These are phyloP conservation scores for Lampris megalopsis DNA, from an alignment of 2,113 vertebrate genomes.

Conservation along the genomic window DNA sequence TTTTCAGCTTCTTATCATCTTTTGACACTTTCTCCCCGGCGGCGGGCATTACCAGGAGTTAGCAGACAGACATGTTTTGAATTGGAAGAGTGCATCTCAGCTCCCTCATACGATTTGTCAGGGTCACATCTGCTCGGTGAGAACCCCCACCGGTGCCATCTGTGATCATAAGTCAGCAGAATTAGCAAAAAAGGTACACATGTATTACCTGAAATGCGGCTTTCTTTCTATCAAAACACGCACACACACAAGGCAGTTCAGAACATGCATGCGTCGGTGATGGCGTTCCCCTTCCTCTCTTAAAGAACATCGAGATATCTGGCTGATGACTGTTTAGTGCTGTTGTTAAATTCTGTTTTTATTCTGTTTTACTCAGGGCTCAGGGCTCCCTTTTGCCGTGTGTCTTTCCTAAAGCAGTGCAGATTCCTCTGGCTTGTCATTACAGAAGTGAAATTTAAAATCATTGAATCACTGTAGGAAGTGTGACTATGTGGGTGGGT, in stretches of 20 bases:
- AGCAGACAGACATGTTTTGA: slow-evolving; percentile 32
- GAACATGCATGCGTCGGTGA: no score
- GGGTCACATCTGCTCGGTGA: slow-evolving; percentile 70
- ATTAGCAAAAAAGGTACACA: slow-evolving; percentile 24
- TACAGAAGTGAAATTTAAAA: slow-evolving; percentile 17
- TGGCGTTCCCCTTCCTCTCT: neutral
- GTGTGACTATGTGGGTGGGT: slow-evolving; percentile 56
- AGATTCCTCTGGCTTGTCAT: slow-evolving; percentile 52
- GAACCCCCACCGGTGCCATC: slow-evolving; percentile 61
- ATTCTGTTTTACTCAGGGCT: slow-evolving; percentile 43
- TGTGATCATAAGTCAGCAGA: slow-evolving; percentile 66
- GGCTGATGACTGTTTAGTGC: slow-evolving; percentile 1
- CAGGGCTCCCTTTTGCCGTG: neutral
- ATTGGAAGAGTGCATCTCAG: slow-evolving; percentile 46
- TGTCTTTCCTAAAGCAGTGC: slow-evolving; percentile 15
- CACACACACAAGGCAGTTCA: neutral
- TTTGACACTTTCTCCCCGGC: neutral
- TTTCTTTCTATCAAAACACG: neutral
- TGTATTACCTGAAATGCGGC: slow-evolving; percentile 18
- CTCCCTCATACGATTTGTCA: slow-evolving; percentile 32
- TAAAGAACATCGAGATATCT: slow-evolving; percentile 18
- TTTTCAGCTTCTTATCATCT: neutral
- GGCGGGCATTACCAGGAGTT: slow-evolving; percentile 12
- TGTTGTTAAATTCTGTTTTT: slow-evolving; percentile 61
- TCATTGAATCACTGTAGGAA: slow-evolving; percentile 18